A percentile compares a stretch with the other conserved stretches of the same genome.
Conservation (phyloP, 2,888 invertebrate species). For the Erebia aethiops region DNA sequence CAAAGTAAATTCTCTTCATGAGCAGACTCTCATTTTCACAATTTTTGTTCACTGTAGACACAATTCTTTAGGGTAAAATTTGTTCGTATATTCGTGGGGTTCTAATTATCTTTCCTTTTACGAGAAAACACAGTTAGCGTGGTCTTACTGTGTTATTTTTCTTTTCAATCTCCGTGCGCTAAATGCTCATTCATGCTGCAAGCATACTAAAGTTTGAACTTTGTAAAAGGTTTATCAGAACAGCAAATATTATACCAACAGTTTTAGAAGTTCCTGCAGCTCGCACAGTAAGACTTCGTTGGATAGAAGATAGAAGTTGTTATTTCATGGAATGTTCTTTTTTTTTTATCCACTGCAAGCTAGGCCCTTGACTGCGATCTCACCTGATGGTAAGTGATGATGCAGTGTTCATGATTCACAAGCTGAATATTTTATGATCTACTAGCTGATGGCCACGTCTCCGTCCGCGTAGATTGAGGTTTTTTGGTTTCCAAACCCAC, state of each 20-base stretch:
- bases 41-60: conserved; percentile 21
- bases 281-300: not conserved
- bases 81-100: conserved; percentile 18
- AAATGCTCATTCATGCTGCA: conserved; percentile 14
- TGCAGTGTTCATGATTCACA: too few relatives aligned
- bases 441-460: too few relatives aligned
- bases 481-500: too few relatives aligned
- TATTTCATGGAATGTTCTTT: too few relatives aligned
- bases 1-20: conserved; percentile 20
- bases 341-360: too few relatives aligned
- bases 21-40: conserved; percentile 21
- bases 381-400: too few relatives aligned
- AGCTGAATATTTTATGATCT: too few relatives aligned
- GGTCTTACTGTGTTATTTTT: conserved; percentile 22
- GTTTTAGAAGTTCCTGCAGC: not conserved
- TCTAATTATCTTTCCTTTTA: conserved; percentile 33
- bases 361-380: too few relatives aligned
- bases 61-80: conserved; percentile 16
- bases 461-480: too few relatives aligned
- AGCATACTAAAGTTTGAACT: conserved; percentile 6
- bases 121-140: conserved; percentile 28
- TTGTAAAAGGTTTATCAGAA: conserved; percentile 2
- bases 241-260: not conserved
- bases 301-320: not conserved
- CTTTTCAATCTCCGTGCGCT: conserved; percentile 18